These are phyloP conservation scores for Craterocephalus amniculus DNA, from an alignment of 2,797 vertebrate genomes.

Conservation along the genomic window DNA sequence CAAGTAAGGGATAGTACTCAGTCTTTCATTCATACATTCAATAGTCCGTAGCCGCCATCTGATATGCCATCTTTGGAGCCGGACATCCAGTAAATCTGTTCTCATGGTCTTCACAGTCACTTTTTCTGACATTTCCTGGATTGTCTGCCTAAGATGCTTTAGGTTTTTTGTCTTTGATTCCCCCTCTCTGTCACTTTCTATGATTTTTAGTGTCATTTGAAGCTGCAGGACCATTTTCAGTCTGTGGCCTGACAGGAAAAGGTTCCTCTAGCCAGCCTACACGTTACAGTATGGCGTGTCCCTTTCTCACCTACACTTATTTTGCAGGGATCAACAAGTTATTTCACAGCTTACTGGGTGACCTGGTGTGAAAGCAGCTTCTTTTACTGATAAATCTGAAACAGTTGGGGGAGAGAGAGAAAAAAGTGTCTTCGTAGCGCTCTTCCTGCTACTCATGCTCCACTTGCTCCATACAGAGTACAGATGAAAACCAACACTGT, in stretches of 20 bases:
- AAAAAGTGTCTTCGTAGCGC: constrained; percentile 51
- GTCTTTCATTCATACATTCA: constrained; percentile 44
- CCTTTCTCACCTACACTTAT: constrained; percentile 1
- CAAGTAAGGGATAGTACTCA: constrained; percentile 58
- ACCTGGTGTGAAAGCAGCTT: constrained; percentile 46
- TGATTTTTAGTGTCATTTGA: constrained; percentile 29
- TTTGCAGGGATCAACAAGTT: constrained; percentile 63
- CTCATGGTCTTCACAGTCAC: constrained; percentile 2
- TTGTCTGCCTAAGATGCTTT: constrained; percentile 29
- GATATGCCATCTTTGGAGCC: constrained; percentile 59
- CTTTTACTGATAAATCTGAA: constrained; percentile 65
- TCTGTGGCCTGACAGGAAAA: constrained; percentile 46
- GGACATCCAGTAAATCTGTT: constrained; percentile 54
- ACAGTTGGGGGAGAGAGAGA: constrained; percentile 17
- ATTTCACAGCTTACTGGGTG: constrained; percentile 71
- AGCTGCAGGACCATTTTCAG: constrained; percentile 31
- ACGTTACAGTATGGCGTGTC: constrained; percentile 45
- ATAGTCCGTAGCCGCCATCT: constrained; percentile 40
- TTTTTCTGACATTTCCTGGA: constrained; percentile 47
- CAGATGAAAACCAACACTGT: constrained; percentile 62
- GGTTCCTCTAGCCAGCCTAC: constrained; percentile 21
- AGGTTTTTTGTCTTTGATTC: constrained; percentile 8
- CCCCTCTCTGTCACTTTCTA: neutral
- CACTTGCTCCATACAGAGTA: constrained; percentile 44
- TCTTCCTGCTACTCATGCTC: constrained; percentile 52